phyloP scores from a whole-genome alignment of 2,113 vertebrate species.

The Stigmatopora nigra region DNA sequence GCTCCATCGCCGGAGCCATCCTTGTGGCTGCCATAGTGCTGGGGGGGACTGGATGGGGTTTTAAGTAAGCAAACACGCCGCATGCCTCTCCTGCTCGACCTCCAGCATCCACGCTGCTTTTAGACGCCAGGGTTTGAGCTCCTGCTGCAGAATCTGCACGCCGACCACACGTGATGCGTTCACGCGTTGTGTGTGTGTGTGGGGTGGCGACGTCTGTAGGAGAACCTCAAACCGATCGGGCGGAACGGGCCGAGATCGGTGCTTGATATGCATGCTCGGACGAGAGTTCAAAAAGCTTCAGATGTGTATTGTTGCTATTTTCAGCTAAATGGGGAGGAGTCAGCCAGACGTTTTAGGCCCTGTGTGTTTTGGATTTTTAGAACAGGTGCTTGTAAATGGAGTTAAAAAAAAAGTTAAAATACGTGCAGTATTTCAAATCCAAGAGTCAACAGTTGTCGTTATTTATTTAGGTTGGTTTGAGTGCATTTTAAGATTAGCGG shows the following conservation, averaged over 20 bases:
- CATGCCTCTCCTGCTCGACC: slow-evolving; percentile 89
- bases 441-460: neutral
- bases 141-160: slow-evolving; percentile 79
- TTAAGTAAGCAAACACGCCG: slow-evolving; percentile 97
- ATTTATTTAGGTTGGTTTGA: neutral
- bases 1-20: slow-evolving; percentile 99
- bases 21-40: slow-evolving; percentile 99
- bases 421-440: too few relatives aligned
- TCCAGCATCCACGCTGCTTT: slow-evolving; percentile 88
- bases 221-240: slow-evolving; percentile 91
- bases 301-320: slow-evolving; percentile 1
- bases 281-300: slow-evolving; percentile 3
- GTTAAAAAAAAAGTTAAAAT: too few relatives aligned
- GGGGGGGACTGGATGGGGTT: slow-evolving; percentile 99
- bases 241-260: slow-evolving; percentile 80
- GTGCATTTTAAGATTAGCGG: neutral
- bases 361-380: too few relatives aligned
- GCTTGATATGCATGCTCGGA: slow-evolving; percentile 88
- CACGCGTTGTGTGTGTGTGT: neutral
- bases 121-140: slow-evolving; percentile 87
- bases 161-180: slow-evolving; percentile 7
- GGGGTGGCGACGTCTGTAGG: slow-evolving; percentile 73
- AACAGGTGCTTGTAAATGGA: too few relatives aligned
- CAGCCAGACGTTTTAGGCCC: neutral
- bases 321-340: neutral